Conservation (phyloP, 2,888 invertebrate species). For the Antheraea yamamai region DNA sequence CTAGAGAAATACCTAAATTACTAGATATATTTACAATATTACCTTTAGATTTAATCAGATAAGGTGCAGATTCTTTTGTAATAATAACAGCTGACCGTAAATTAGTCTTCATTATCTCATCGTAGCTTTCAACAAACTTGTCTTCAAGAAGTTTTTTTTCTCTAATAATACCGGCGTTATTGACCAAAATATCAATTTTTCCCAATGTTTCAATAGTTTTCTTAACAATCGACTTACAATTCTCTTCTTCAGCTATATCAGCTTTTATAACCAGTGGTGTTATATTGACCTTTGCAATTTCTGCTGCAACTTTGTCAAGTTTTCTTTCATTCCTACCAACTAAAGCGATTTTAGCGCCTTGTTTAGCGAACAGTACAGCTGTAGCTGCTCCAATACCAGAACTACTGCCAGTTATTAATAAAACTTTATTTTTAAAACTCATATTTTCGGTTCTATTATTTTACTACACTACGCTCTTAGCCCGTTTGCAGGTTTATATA, state of each 20-base stretch:
- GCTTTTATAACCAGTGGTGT: constrained; percentile 25
- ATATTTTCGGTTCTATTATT: constrained; percentile 22
- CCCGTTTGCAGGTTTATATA: not conserved
- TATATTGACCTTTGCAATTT: constrained; percentile 24
- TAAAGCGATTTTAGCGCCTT: constrained; percentile 32
- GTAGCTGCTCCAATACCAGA: constrained; percentile 39
- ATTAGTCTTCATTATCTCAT: constrained; percentile 45
- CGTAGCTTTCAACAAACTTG: constrained; percentile 40
- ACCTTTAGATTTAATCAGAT: constrained; percentile 45
- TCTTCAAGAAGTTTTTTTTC: constrained; percentile 32
- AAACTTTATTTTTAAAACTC: constrained; percentile 36
- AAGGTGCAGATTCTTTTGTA: constrained; percentile 42
- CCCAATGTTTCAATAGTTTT: constrained; percentile 29
- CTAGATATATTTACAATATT: constrained; percentile 58
- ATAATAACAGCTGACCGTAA: constrained; percentile 41
- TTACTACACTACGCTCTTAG: not conserved
- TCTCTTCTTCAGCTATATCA: constrained; percentile 26
- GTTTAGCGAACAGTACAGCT: constrained; percentile 32
- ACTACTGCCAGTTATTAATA: constrained; percentile 38
- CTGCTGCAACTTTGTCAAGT: constrained; percentile 28
- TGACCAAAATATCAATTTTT: constrained; percentile 30
- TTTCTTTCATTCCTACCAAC: constrained; percentile 36
- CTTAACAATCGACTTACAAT: constrained; percentile 20
- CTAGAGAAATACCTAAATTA: constrained; percentile 26
- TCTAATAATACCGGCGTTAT: constrained; percentile 40